These are phyloP conservation scores for Conus ventricosus DNA, from an alignment of 1,140 invertebrate genomes.

Conservation along the genomic window DNA sequence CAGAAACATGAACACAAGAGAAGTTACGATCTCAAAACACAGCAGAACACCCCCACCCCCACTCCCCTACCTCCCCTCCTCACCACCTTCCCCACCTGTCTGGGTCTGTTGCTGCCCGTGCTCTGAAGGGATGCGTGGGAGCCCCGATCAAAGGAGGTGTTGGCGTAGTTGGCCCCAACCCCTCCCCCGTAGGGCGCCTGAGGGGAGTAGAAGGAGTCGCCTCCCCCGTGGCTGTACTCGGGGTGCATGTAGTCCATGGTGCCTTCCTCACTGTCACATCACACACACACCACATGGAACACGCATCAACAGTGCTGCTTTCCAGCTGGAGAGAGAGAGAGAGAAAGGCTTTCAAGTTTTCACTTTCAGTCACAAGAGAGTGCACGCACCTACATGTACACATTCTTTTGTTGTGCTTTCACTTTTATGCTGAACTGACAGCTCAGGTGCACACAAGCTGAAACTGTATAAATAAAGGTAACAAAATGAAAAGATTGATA, in stretches of 20 bases:
- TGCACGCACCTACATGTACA: too few species aligned
- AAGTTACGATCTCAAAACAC: too few species aligned
- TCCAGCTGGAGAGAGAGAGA: background rate
- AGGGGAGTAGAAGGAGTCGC: constrained; percentile 40
- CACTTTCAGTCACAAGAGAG: too few species aligned
- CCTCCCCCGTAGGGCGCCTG: constrained; percentile 51
- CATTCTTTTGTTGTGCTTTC: too few species aligned
- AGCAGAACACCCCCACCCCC: too few species aligned
- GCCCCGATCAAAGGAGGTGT: constrained; percentile 54
- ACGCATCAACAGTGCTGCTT: background rate
- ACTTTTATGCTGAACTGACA: too few species aligned
- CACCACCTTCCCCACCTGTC: constrained; percentile 1
- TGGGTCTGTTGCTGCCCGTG: constrained; percentile 54
- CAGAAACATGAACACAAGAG: too few species aligned
- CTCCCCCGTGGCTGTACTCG: constrained; percentile 52
- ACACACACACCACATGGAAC: constrained; percentile 41
- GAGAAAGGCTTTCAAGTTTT: background rate
- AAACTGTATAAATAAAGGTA: too few species aligned
- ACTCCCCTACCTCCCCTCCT: too few species aligned
- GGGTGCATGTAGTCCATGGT: constrained; percentile 68
- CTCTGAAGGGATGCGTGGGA: constrained; percentile 56
- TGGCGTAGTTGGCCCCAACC: constrained; percentile 49
- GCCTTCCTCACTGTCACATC: constrained; percentile 51
- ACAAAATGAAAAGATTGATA: too few species aligned
- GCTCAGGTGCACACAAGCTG: too few species aligned